Base-by-base conservation (phyloP, 1,140 invertebrate species). In the Drosophila punjabiensis region DNA sequence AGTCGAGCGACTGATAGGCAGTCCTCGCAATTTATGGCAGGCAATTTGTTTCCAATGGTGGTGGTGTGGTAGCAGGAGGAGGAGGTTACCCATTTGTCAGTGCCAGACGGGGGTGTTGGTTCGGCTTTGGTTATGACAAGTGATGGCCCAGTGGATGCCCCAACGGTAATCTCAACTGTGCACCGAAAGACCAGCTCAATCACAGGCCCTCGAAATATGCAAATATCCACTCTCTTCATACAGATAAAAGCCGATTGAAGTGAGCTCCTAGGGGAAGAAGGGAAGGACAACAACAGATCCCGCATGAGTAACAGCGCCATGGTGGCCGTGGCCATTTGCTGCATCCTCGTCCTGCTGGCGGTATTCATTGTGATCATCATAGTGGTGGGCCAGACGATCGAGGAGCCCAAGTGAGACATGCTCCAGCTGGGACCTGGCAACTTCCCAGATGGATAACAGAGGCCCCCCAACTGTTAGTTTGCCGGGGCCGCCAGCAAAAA, bases 311-410 rank as follows among this genome's bases (percentile, higher is more conserved):
- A 93, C 68, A 93, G 92, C 79, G 92, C 93, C 52, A 96, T 97
- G 96, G 95, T 97, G 78, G 96, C 96, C 32, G 96, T 97, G 74
- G 96, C 96, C 82, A 96, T 97, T 78, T 96, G 96, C 93, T 96
- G 96, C 93, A 96, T 97, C 80, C 94, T 96, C 63, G 95, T 97
- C 76, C 94, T 97, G 67, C 94, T 97, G 81, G 95, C 95, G 68
- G 96, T 96, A 66, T 97, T 97, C 94, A 96, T 97, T 69, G 94
- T 96, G 55, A 95, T 97, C 86, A 97, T 97, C 93, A 96, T 97
- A 75, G 95, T 96, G 39, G 95, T 96, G 37, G 96, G 96, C 9
- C 96, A 96, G 93, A 95, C 95, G 81, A 95, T 96, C 79, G 94
- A 94, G 82, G 94, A 95, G 86, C 93, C 93, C 43, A 95, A 95